A percentile compares a stretch with the other conserved stretches of the same genome.
Conservation (phyloP, 2,888 invertebrate species). For the Brenthis ino region DNA sequence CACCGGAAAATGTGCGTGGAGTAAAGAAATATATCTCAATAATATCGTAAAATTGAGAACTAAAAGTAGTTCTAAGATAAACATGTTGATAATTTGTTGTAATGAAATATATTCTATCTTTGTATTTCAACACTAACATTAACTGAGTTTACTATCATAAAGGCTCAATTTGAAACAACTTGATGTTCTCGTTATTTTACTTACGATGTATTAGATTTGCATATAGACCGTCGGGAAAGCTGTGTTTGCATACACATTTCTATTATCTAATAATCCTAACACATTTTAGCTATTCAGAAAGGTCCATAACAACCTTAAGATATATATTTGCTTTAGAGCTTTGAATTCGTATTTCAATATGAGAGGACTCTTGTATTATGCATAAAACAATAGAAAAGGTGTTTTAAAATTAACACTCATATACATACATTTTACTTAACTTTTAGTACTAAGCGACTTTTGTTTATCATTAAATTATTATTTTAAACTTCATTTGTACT, state of each 20-base stretch:
- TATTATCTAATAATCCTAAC: constrained; percentile 35
- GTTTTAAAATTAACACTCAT: not conserved
- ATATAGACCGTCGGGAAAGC: constrained; percentile 31
- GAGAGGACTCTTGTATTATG: not conserved
- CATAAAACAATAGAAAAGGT: not conserved
- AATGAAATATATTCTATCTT: not conserved
- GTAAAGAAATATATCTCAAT: too few species aligned
- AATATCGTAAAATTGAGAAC: too few species aligned
- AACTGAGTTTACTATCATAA: not conserved
- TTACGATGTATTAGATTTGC: constrained; percentile 34
- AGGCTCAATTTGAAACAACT: constrained; percentile 17
- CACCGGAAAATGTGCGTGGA: too few species aligned
- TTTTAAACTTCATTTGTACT: not conserved
- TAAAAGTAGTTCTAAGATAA: too few species aligned
- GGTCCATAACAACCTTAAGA: constrained; percentile 22
- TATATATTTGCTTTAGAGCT: constrained; percentile 6
- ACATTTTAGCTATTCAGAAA: constrained; percentile 32
- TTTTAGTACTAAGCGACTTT: not conserved
- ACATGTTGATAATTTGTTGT: too few species aligned
- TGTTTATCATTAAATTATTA: not conserved
- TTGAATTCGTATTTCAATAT: constrained; percentile 2
- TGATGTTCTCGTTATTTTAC: constrained; percentile 31
- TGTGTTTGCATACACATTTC: constrained; percentile 36
- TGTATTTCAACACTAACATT: not conserved
- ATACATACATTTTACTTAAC: not conserved